A percentile compares a stretch with the other conserved stretches of the same genome.
These are phyloP conservation scores for Eupithecia exiguata DNA, from an alignment of 2,888 invertebrate genomes.

Conservation along the genomic window DNA sequence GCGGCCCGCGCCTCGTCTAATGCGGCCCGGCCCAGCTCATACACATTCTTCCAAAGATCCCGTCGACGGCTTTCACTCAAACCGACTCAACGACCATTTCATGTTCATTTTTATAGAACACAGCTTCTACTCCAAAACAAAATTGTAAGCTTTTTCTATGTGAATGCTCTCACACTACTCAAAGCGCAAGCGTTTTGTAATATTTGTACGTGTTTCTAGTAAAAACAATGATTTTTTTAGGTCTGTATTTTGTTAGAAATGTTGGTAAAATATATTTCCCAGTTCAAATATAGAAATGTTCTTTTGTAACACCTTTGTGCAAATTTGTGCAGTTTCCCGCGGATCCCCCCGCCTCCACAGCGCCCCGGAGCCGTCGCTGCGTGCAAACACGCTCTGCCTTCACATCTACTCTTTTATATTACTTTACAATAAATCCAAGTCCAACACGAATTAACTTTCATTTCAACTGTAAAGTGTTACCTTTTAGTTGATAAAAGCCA, in stretches of 20 bases:
- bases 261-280: not conserved
- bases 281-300: not conserved
- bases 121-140: not conserved
- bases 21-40: not conserved
- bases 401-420: not conserved
- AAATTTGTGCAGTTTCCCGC: not conserved
- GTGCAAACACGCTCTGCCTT: not conserved
- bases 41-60: constrained; percentile 18
- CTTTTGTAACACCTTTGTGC: not conserved
- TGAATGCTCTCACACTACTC: not conserved
- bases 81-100: not conserved
- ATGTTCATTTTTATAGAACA: not conserved
- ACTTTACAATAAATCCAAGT: not conserved
- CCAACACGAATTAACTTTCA: constrained; percentile 1
- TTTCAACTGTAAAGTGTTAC: not conserved
- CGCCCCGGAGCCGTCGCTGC: not conserved
- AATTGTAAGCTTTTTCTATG: not conserved
- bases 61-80: not conserved
- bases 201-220: not conserved
- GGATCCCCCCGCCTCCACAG: not conserved
- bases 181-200: not conserved
- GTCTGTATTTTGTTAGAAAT: not conserved
- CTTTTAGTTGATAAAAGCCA: constrained; percentile 2
- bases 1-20: constrained; percentile 7
- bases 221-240: not conserved